Evolutionary conservation across 2,797 vertebrate species (phyloP).

Genomic region (Manis crassicaudata): DNA sequence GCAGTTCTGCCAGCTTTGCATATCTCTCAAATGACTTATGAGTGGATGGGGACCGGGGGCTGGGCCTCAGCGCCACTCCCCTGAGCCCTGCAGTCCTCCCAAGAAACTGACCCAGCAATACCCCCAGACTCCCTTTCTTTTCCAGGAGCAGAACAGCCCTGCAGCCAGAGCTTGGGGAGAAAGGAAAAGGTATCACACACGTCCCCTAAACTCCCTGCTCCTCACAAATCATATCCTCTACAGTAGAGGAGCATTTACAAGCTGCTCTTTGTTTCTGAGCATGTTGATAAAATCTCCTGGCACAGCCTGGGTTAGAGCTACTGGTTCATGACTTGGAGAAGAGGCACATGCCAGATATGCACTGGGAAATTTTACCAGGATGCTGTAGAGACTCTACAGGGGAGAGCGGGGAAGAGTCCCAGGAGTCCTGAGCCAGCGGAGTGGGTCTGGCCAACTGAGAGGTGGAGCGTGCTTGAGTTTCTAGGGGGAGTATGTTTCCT

Average conservation of each 20-base stretch:
- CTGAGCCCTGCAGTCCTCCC: conserved; percentile 47
- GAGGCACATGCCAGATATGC: neutral
- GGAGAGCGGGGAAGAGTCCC: neutral
- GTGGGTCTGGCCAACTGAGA: neutral
- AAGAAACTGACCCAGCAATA: conserved; percentile 41
- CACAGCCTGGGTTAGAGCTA: neutral
- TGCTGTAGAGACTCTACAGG: neutral
- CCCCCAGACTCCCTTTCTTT: conserved; percentile 54
- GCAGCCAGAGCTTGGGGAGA: neutral
- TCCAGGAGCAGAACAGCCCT: conserved; percentile 40
- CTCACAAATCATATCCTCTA: neutral
- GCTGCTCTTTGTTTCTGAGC: conserved; percentile 34
- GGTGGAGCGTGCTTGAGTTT: neutral
- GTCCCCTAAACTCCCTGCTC: neutral
- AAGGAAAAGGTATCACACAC: neutral
- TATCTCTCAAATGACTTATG: conserved; percentile 75
- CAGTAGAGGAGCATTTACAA: neutral
- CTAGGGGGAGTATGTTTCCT: neutral
- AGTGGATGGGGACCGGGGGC: conserved; percentile 49
- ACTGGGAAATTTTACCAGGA: neutral
- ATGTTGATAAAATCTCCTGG: conserved; percentile 17
- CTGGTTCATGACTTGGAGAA: neutral
- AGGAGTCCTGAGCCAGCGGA: neutral
- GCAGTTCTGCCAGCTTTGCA: conserved; percentile 58
- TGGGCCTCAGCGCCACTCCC: conserved; percentile 52